phyloP scores from a whole-genome alignment of 2,888 invertebrate genomes.

The Blera fallax region DNA sequence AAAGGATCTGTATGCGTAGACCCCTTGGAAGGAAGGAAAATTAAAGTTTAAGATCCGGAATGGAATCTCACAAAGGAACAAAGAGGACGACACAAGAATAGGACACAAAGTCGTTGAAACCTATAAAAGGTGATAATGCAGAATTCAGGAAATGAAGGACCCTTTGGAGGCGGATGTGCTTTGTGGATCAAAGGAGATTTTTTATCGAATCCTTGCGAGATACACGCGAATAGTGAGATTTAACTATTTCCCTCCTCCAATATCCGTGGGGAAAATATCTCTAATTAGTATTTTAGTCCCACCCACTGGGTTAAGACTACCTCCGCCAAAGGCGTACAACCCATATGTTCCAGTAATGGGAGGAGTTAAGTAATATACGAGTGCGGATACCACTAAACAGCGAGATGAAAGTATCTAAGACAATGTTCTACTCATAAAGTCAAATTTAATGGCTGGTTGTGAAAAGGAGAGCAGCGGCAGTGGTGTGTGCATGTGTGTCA shows the following conservation, averaged over 20 bases:
- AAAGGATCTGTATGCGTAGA: background rate
- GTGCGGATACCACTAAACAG: background rate
- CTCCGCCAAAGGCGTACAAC: background rate
- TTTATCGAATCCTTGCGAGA: background rate
- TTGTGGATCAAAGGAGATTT: slow-evolving; percentile 11
- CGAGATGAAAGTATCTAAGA: background rate
- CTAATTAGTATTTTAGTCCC: background rate
- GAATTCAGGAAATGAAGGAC: background rate
- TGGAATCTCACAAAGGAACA: slow-evolving; percentile 19
- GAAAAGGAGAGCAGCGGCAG: background rate
- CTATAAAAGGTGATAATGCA: slow-evolving; percentile 20
- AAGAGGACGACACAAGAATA: background rate
- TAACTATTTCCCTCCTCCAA: background rate
- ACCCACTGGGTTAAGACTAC: background rate
- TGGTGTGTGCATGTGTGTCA: background rate
- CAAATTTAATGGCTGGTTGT: background rate
- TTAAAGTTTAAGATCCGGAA: slow-evolving; percentile 43
- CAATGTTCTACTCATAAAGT: background rate
- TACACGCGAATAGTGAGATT: background rate
- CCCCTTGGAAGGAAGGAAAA: slow-evolving; percentile 40
- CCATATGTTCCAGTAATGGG: background rate
- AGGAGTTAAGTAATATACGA: background rate
- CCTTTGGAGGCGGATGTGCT: background rate
- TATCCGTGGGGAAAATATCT: background rate
- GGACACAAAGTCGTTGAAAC: background rate